phyloP scores from a whole-genome alignment of 2,113 vertebrate genomes.

The Xenus cinereus region DNA sequence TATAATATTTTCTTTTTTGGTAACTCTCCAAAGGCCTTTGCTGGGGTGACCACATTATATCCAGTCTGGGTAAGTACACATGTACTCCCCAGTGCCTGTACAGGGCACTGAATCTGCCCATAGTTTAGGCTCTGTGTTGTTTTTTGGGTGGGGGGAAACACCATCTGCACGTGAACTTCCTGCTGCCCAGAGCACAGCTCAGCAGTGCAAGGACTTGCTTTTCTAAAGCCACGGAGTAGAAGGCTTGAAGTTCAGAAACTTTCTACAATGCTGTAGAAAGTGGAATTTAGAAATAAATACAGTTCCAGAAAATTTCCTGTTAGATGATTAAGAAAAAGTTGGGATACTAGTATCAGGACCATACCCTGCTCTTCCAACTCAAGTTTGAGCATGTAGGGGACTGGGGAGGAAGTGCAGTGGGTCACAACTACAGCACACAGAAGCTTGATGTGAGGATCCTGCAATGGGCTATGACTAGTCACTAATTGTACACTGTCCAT shows the following conservation, averaged over 20 bases:
- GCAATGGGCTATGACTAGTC: background rate
- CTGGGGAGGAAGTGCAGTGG: background rate
- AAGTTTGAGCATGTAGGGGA: background rate
- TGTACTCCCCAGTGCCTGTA: fast-evolving
- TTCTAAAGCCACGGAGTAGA: background rate
- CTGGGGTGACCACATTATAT: background rate
- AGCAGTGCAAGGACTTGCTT: background rate
- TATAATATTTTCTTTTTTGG: background rate
- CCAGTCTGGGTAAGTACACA: background rate
- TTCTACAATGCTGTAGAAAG: background rate
- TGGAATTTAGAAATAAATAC: background rate
- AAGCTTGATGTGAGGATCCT: background rate
- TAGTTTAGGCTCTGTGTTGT: fast-evolving
- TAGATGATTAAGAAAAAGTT: background rate
- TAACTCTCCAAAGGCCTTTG: background rate
- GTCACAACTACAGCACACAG: background rate
- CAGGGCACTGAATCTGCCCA: background rate
- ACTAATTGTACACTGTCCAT: background rate
- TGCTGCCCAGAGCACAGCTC: background rate
- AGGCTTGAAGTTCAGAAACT: background rate
- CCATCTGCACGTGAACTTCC: background rate
- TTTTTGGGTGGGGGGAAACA: background rate
- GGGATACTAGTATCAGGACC: background rate
- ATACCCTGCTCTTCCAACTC: background rate
- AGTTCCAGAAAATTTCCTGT: background rate